Conservation (phyloP, 30 jellyfish, hydroid and myxozoan species). For the Clytia hemisphaerica region DNA sequence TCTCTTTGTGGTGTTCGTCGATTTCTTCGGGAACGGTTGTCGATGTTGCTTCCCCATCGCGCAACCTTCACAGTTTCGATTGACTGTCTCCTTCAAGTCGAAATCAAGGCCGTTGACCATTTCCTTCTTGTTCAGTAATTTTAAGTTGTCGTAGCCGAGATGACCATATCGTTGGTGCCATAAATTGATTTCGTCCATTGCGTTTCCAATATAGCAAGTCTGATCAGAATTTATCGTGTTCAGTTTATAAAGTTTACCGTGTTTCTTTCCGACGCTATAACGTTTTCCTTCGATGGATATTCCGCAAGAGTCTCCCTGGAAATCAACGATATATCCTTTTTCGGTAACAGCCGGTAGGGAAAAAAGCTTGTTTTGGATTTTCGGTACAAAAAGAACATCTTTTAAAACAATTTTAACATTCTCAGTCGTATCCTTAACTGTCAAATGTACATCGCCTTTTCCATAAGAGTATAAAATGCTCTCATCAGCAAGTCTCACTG, state of each 20-base stretch:
- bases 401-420: constrained; percentile 4
- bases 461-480: constrained; percentile 19
- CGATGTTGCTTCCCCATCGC: constrained; percentile 35
- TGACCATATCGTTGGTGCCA: constrained; percentile 51
- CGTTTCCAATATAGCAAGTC: constrained; percentile 2
- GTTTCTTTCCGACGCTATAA: constrained; percentile 16
- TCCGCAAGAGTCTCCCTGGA: constrained; percentile 28
- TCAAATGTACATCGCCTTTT: constrained; percentile 18
- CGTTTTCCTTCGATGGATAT: constrained; percentile 23
- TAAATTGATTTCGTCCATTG: neutral
- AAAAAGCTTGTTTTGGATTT: constrained; percentile 13
- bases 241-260: constrained; percentile 29
- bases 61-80: constrained; percentile 44
- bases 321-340: constrained; percentile 25
- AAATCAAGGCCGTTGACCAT: constrained; percentile 31
- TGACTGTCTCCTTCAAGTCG: neutral
- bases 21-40: constrained; percentile 24
- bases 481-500: constrained; percentile 39
- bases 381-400: constrained; percentile 41
- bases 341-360: constrained; percentile 26
- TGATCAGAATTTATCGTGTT: constrained; percentile 1
- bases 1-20: neutral
- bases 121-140: neutral
- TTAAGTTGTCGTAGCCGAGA: constrained; percentile 38
- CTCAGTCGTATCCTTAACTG: constrained; percentile 19